These are phyloP conservation scores for Apeira syringaria DNA, from an alignment of 2,888 invertebrate species.

Conservation along the genomic window DNA sequence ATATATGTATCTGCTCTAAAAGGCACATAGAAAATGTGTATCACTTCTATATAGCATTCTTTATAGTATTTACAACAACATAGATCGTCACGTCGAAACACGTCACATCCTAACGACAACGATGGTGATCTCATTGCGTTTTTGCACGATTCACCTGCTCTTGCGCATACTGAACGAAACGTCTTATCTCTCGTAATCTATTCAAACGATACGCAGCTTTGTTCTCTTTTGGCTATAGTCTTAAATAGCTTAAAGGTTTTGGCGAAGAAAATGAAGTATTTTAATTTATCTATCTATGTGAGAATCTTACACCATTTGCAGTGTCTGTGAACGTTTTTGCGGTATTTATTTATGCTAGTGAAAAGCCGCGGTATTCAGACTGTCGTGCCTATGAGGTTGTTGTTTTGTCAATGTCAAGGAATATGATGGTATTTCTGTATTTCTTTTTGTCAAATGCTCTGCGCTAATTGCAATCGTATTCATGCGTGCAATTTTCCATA, in stretches of 20 bases:
- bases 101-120: constrained; percentile 64
- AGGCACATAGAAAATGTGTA: not conserved
- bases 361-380: constrained; percentile 17
- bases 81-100: constrained; percentile 39
- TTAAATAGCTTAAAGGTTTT: not conserved
- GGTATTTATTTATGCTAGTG: constrained; percentile 10
- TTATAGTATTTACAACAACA: constrained; percentile 2
- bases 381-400: constrained; percentile 6
- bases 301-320: constrained; percentile 35
- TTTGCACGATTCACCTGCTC: constrained; percentile 69
- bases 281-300: constrained; percentile 35
- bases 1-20: too few species aligned
- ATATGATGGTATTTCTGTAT: too few species aligned
- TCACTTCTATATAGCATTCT: not conserved
- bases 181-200: not conserved
- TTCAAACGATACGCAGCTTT: constrained; percentile 1
- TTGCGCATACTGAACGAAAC: constrained; percentile 14
- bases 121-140: constrained; percentile 75
- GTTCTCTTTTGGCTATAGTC: not conserved
- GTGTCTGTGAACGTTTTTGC: constrained; percentile 20
- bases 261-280: constrained; percentile 11
- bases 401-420: constrained; percentile 24
- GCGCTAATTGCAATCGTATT: too few species aligned
- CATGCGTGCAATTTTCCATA: too few species aligned
- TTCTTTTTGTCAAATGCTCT: too few species aligned